Conservation (phyloP, 2,113 vertebrate species). For the Bujurquina vittata region DNA sequence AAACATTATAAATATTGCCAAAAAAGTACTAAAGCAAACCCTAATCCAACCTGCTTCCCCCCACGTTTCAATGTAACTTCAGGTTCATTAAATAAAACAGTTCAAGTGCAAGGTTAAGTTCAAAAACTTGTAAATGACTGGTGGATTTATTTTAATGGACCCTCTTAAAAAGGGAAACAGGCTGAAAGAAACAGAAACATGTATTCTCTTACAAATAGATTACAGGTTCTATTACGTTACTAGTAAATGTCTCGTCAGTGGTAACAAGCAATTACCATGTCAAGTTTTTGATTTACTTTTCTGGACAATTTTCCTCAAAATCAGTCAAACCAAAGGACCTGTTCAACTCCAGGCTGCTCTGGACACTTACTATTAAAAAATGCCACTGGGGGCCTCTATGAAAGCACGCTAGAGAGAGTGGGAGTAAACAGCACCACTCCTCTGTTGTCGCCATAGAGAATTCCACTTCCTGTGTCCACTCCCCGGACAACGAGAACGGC, state of each 20-base stretch:
- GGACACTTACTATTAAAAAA: constrained; percentile 28
- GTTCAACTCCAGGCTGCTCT: neutral
- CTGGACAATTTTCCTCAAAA: neutral
- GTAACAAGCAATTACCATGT: neutral
- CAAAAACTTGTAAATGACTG: constrained; percentile 20
- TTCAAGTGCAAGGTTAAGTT: constrained; percentile 25
- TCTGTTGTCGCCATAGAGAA: constrained; percentile 65
- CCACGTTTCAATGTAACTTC: neutral
- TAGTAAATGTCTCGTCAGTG: neutral
- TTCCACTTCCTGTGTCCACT: constrained; percentile 78
- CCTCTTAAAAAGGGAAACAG: constrained; percentile 7
- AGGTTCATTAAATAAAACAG: constrained; percentile 15
- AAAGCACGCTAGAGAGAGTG: constrained; percentile 41
- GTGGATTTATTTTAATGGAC: constrained; percentile 21
- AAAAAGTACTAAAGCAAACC: neutral
- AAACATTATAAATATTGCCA: neutral
- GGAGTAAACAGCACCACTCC: constrained; percentile 67
- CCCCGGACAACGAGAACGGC: constrained; percentile 76
- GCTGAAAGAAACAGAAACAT: neutral
- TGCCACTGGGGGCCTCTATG: neutral
- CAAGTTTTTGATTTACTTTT: neutral
- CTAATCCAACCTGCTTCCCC: neutral
- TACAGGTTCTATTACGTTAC: neutral
- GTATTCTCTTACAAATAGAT: neutral
- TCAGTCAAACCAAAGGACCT: neutral